Percentiles rank a stretch among this genome's conserved stretches.
phyloP scores from a whole-genome alignment of 2,113 vertebrate genomes.

The Scortum barcoo region DNA sequence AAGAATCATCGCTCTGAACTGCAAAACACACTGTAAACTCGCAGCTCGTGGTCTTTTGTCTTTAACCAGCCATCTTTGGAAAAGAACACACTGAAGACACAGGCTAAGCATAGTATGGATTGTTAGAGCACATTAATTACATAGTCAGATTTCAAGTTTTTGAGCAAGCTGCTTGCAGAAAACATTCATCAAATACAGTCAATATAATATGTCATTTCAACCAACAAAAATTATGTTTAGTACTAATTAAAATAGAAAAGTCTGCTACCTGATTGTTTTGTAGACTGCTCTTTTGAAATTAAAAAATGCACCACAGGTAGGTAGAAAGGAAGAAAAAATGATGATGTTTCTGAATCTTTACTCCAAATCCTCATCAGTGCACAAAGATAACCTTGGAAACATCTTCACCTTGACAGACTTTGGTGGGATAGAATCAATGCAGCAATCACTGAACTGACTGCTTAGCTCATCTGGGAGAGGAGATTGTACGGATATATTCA shows the following conservation, averaged over 20 bases:
- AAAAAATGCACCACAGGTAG: neutral
- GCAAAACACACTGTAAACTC: neutral
- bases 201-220: neutral
- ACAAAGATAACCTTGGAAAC: slow-evolving; percentile 40
- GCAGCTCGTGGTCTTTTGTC: no score
- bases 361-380: slow-evolving; percentile 20
- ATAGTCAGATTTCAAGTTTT: neutral
- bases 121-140: neutral
- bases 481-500: slow-evolving; percentile 42
- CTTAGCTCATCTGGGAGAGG: slow-evolving; percentile 28
- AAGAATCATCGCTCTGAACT: neutral
- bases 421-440: slow-evolving; percentile 33
- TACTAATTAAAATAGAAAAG: neutral
- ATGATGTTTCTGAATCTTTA: neutral
- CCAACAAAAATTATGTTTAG: neutral
- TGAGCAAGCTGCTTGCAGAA: neutral
- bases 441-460: slow-evolving; percentile 39
- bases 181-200: neutral
- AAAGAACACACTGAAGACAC: neutral
- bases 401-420: slow-evolving; percentile 38
- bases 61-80: neutral
- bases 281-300: neutral
- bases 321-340: neutral
- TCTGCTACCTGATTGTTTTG: neutral
- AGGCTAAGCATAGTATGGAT: neutral